These are phyloP conservation scores for Orchesella flavescens DNA, from an alignment of 2,888 invertebrate species.

Conservation along the genomic window DNA sequence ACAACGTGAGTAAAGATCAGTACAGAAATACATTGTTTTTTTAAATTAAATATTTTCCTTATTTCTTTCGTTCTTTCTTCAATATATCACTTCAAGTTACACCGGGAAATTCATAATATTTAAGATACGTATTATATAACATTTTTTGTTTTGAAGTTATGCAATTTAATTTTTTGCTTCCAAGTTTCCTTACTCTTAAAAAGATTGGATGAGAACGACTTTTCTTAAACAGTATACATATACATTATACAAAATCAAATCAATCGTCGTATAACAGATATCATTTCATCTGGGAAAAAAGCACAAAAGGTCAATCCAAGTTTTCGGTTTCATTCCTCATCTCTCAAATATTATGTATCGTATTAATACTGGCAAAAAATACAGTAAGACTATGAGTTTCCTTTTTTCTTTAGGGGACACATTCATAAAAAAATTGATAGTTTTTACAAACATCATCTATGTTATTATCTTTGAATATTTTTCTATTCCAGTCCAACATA, in stretches of 20 bases:
- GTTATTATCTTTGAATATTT: too few species aligned
- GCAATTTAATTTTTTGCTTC: background rate
- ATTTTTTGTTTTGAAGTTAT: background rate
- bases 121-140: conserved; percentile 6
- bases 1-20: conserved; percentile 13
- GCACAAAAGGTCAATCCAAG: too few species aligned
- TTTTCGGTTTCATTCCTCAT: too few species aligned
- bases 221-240: background rate
- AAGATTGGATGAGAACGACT: conserved; percentile 42
- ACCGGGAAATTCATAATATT: conserved; percentile 48
- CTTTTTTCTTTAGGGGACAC: too few species aligned
- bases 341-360: background rate
- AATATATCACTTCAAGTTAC: conserved; percentile 58
- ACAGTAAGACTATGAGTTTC: conserved; percentile 27
- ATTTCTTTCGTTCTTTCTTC: background rate
- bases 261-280: background rate
- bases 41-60: background rate
- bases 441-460: too few species aligned
- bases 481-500: too few species aligned
- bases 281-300: too few species aligned
- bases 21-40: conserved; percentile 24
- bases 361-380: conserved; percentile 60
- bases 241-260: background rate
- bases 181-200: background rate
- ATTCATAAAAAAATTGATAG: too few species aligned